A percentile compares a stretch with the other conserved stretches of the same genome.
phyloP scores from a whole-genome alignment of 92 coral and sea anemone genomes.

The Siderastrea radians region DNA sequence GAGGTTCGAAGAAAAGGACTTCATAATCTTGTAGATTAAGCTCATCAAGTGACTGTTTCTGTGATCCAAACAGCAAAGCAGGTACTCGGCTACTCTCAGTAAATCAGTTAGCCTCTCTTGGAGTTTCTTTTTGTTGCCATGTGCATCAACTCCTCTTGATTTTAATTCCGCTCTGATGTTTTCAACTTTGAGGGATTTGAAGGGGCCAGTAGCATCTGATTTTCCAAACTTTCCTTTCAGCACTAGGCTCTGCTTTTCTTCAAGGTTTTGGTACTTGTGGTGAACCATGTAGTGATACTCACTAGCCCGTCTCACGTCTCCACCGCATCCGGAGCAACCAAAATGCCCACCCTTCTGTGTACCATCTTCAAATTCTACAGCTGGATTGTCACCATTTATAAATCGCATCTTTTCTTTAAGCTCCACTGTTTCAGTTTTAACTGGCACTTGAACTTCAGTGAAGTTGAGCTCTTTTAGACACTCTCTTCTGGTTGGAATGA shows the following conservation, averaged over 20 bases:
- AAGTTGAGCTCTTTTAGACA: background rate
- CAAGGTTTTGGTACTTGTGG: constrained; percentile 21
- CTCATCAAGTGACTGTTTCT: background rate
- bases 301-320: constrained; percentile 41
- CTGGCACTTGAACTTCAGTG: background rate
- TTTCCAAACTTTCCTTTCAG: too few relatives aligned
- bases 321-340: background rate
- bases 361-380: constrained; percentile 55
- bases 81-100: background rate
- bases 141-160: constrained; percentile 1
- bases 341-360: constrained; percentile 43
- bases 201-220: background rate
- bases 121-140: too few relatives aligned
- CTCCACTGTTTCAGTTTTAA: background rate
- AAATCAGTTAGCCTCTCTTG: background rate
- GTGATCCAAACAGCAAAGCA: too few relatives aligned
- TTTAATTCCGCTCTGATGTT: constrained; percentile 37
- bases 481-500: constrained; percentile 23
- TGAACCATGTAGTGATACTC: constrained; percentile 51
- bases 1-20: background rate
- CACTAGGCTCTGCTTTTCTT: background rate
- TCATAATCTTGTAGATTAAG: constrained; percentile 39
- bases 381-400: constrained; percentile 50
- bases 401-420: constrained; percentile 36
- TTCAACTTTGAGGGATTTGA: constrained; percentile 39